phyloP scores from a whole-genome alignment of 2,888 invertebrate genomes.

The Ochropleura plecta region DNA sequence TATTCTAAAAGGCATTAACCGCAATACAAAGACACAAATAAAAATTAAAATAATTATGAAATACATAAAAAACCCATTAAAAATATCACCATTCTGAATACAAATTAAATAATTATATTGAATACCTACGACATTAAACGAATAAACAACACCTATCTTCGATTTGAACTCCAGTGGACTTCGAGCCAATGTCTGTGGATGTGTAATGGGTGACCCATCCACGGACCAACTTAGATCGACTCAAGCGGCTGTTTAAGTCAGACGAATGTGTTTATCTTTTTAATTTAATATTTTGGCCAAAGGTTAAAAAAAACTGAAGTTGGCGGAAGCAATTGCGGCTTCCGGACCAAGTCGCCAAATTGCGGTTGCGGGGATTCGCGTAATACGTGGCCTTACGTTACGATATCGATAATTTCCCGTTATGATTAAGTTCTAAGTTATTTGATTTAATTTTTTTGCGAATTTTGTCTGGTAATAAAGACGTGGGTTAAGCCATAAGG shows the following conservation, averaged over 20 bases:
- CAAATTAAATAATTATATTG: too few species aligned
- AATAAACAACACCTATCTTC: too few species aligned
- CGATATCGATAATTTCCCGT: conserved; percentile 15
- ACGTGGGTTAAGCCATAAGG: neutral
- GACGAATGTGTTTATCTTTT: neutral
- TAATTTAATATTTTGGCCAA: conserved; percentile 9
- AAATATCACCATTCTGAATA: too few species aligned
- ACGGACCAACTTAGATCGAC: too few species aligned
- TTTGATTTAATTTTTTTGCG: neutral
- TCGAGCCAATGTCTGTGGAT: too few species aligned
- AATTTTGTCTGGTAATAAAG: neutral
- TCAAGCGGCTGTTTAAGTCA: conserved; percentile 66
- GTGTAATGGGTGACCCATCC: too few species aligned
- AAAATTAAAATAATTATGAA: too few species aligned
- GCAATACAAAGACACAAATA: too few species aligned
- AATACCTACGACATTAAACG: too few species aligned
- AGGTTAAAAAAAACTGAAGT: conserved; percentile 9
- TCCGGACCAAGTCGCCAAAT: conserved; percentile 9
- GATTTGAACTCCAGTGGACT: too few species aligned
- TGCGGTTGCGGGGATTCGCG: conserved; percentile 4
- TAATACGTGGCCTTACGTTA: conserved; percentile 7
- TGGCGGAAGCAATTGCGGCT: conserved; percentile 22
- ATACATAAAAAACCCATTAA: too few species aligned
- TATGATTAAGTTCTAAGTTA: neutral
- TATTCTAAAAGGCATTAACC: too few species aligned